A percentile compares a stretch with the other conserved stretches of the same genome.
Conservation (phyloP, 2,797 vertebrate species). For the Anolis apletophallus region DNA sequence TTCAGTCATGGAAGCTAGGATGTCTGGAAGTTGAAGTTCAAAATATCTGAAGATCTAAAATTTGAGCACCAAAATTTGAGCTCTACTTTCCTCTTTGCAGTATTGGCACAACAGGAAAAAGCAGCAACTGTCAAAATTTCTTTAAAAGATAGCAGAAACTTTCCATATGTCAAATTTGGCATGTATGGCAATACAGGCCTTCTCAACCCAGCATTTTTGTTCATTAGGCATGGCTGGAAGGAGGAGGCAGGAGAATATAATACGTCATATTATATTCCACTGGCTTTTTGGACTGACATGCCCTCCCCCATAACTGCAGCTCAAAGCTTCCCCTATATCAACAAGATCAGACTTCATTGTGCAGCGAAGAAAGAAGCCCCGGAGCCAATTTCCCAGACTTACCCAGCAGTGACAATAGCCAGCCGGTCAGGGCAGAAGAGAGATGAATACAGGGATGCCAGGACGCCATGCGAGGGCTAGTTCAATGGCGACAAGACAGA, state of each 20-base stretch:
- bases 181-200: background rate
- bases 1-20: background rate
- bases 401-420: slow-evolving; percentile 6
- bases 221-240: background rate
- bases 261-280: background rate
- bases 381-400: background rate
- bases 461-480: slow-evolving; percentile 18
- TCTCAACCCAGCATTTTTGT: background rate
- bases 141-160: background rate
- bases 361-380: background rate
- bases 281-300: background rate
- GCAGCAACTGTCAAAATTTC: background rate
- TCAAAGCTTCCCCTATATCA: background rate
- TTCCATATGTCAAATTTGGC: background rate
- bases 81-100: background rate
- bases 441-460: background rate
- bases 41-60: background rate
- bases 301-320: fast-evolving
- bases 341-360: background rate
- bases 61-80: background rate
- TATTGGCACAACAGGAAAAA: background rate
- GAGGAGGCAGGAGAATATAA: no score
- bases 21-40: no score
- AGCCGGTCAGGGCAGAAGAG: background rate
- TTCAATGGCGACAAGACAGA: background rate